These are phyloP conservation scores for Lepeophtheirus salmonis DNA, from an alignment of 1,140 invertebrate genomes.

Conservation along the genomic window DNA sequence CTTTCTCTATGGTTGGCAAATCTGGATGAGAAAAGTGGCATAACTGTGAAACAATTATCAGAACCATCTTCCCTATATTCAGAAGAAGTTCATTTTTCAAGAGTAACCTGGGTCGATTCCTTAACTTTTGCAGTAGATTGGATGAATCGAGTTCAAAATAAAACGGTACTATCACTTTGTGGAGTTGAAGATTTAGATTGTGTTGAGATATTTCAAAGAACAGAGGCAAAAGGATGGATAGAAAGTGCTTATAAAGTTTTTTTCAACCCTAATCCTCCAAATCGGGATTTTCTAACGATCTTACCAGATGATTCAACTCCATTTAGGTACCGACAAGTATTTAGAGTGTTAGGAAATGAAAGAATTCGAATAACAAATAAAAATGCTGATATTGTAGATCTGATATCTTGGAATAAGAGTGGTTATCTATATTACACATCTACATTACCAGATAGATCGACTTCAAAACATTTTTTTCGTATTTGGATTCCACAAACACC, in stretches of 20 bases:
- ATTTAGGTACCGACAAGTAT: conserved; percentile 9
- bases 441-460: background rate
- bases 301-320: background rate
- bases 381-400: conserved; percentile 9
- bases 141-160: conserved; percentile 68
- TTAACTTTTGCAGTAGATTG: conserved; percentile 46
- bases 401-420: conserved; percentile 11
- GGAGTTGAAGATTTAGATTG: conserved; percentile 1
- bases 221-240: conserved; percentile 13
- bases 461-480: conserved; percentile 5
- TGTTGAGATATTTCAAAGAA: conserved; percentile 2
- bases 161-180: conserved; percentile 27
- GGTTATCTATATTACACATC: conserved; percentile 12
- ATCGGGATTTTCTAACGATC: conserved; percentile 9
- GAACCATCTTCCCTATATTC: conserved; percentile 22
- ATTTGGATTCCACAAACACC: background rate
- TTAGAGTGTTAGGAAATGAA: background rate
- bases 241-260: background rate
- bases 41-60: conserved; percentile 20
- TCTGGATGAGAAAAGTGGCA: conserved; percentile 34
- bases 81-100: conserved; percentile 43
- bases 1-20: conserved; percentile 49
- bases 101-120: conserved; percentile 55
- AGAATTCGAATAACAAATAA: conserved; percentile 4
- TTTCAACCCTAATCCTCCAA: conserved; percentile 7